Conservation (phyloP, 2,888 invertebrate genomes). For the Rugalucina vietnamica region DNA sequence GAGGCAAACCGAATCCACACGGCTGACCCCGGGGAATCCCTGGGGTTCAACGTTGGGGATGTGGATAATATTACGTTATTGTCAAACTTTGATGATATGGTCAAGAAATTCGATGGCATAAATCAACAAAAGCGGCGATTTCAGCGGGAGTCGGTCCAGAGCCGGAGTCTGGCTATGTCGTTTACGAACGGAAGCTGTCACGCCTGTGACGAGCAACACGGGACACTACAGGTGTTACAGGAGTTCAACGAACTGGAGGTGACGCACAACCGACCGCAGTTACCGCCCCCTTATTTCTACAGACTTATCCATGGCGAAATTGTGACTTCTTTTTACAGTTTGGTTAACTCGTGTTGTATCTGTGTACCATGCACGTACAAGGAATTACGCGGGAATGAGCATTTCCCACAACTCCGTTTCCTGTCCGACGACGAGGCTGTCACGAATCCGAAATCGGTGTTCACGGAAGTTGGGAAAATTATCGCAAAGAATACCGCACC, state of each 20-base stretch:
- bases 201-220: conserved; percentile 76
- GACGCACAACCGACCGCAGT: conserved; percentile 69
- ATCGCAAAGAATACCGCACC: conserved; percentile 76
- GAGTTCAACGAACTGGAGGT: conserved; percentile 76
- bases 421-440: conserved; percentile 67
- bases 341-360: conserved; percentile 77
- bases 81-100: conserved; percentile 78
- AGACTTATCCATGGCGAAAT: conserved; percentile 73
- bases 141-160: conserved; percentile 75
- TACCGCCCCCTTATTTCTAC: conserved; percentile 72
- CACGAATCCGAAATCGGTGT: conserved; percentile 61
- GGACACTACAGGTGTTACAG: conserved; percentile 78
- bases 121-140: conserved; percentile 70
- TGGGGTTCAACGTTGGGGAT: conserved; percentile 54
- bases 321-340: conserved; percentile 78
- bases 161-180: conserved; percentile 77
- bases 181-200: conserved; percentile 77
- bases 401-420: conserved; percentile 67
- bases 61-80: conserved; percentile 73
- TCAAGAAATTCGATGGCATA: conserved; percentile 75
- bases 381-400: conserved; percentile 70
- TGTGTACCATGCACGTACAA: conserved; percentile 79
- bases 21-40: conserved; percentile 49
- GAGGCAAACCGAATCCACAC: conserved; percentile 55
- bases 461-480: conserved; percentile 77